Base-by-base conservation (phyloP, 2,888 invertebrate species). In the Lasioglossum villosulum region DNA sequence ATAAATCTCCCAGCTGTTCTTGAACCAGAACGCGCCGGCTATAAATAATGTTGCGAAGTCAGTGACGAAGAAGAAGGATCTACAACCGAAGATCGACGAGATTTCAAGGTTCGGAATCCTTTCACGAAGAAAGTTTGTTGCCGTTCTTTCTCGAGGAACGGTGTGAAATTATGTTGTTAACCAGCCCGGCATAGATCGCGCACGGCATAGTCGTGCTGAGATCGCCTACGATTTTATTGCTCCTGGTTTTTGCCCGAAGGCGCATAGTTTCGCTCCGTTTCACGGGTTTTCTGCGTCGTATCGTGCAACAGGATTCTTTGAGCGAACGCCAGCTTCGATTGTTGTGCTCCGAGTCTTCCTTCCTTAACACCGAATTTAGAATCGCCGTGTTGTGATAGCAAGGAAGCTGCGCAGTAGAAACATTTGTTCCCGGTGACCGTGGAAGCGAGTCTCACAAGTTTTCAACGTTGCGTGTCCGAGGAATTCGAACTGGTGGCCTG, bases 161-260 rank as follows among this genome's bases (percentile, higher is more conserved):
- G 3, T 5, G 10, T 19, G 72, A 45, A 45, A 45, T 72, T 45
- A 45, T 19, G 30, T 4, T 27, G 42, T 8, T 16, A 72, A 19
- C 14, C 4, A 72, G 19, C 19, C n/a, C 70, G 42, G 48, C 72
- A 30, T 72, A 72, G 27, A n/a, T 16, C 45, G 68, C 42, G 45
- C 71, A 2, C 42, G 30, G 16, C 19, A 12, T n/a, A 42, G 23
- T 52, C 39, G 5, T 6, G 45, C 45, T 19, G 48, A 19, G 19
- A 77, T 52, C 42, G 30, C 45, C 23, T 34, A 48, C 66, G 14
- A 68, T 66, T 66, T 76, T 66, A 76, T 68, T 48, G 76, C 72
- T n/a, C 23, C 23, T 19, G 1, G 42, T 66, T 59, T 66, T 68
- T 45, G 68, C 30, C 0, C 68, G 23, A 5, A 59, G 37, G 68